Conservation (phyloP, 2,888 invertebrate genomes). For the Rotaria macrura region DNA sequence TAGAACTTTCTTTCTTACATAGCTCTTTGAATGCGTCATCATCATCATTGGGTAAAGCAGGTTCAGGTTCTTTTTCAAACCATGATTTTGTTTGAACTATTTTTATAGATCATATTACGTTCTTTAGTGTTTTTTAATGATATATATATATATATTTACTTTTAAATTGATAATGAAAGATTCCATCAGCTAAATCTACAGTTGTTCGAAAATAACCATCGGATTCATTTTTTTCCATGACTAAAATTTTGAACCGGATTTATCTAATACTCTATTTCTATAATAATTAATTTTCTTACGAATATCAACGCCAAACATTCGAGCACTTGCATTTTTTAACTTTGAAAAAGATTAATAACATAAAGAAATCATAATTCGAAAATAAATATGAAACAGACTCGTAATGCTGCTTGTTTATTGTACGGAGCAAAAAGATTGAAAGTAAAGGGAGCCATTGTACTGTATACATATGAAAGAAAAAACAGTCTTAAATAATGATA, state of each 20-base stretch:
- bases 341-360: background rate
- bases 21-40: background rate
- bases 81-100: constrained; percentile 5
- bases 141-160: background rate
- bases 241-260: background rate
- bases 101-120: background rate
- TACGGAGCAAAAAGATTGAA: background rate
- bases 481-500: background rate
- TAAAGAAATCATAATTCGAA: background rate
- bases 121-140: too few relatives aligned
- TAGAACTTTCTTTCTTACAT: background rate
- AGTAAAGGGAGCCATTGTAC: background rate
- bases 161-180: constrained; percentile 22
- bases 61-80: constrained; percentile 7
- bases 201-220: constrained; percentile 15
- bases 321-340: background rate
- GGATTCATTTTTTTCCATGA: background rate
- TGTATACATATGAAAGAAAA: background rate
- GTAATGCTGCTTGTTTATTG: constrained; percentile 1
- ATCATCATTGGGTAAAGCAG: background rate
- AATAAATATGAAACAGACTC: background rate
- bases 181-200: constrained; percentile 16
- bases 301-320: constrained; percentile 11
- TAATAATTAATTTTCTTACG: background rate
- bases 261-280: background rate